Evolutionary conservation across 2,113 vertebrate genomes (phyloP), one percentile per base, ranked within the genome.

Genomic region (Silurus asotus): DNA sequence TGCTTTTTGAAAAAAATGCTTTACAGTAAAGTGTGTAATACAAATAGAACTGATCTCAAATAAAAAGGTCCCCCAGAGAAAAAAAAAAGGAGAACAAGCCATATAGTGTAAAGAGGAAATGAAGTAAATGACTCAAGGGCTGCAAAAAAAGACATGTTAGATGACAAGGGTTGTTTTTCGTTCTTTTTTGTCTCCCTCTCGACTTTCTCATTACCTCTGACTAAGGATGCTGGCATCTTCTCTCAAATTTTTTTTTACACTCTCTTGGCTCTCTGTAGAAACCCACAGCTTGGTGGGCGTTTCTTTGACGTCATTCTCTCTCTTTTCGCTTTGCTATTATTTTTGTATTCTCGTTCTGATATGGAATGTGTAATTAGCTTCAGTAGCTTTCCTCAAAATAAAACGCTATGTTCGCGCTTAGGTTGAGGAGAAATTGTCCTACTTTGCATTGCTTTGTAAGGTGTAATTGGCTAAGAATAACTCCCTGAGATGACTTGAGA

Each of bases 331-430:
- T 56, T 15, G 51, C 81, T 56, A 58, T 61, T 48, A 56, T 62
- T 70, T 79, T 59, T 55, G 37, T 70, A 61, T 69, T 65, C 72
- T 55, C 25, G n/a, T 79, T 25, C n/a, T 78, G 64, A 61, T 67
- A 37, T 84, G 81, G 84, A 80, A 74, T 69, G 51, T 79, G 77
- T 67, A 81, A 87, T 79, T 70, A 79, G 70, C 20, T 58, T 45
- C 65, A 7, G 13, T 56, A 69, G 48, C 25, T 70, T 48, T 78
- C 37, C 61, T 72, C 23, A 28, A 78, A 77, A 82, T 76, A 84
- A 65, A 84, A 83, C 49, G n/a, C 48, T 74, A 53, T 55, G 23
- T 61, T 61, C 48, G 49, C 45, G 28, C n/a, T 69, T 74, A 85
- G 37, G 9, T 9, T 20, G 14, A 51, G 25, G 56, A 65, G 69